Base-by-base conservation (phyloP, 2,113 vertebrate genomes). In the Fulmarus glacialis region DNA sequence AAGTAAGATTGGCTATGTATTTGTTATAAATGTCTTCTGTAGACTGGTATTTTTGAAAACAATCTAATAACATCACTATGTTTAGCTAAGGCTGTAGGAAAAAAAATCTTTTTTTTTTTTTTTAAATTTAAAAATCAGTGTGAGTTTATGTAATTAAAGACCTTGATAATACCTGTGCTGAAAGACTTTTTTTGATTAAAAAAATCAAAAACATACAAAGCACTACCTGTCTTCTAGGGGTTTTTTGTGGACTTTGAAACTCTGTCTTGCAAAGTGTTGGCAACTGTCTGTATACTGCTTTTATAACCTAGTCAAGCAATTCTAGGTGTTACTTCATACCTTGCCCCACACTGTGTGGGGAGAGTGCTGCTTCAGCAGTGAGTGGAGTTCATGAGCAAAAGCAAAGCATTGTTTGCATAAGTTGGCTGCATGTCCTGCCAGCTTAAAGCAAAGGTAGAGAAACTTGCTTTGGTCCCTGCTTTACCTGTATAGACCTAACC, bases 171-270 rank as follows among this genome's bases (percentile, higher is more conserved):
- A 66, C 10, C 16, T 40, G 8, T 78, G 15, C 63, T 70, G 53
- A 64, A 55, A 68, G 43, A 15, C 30, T 20, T 55, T 17, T 50
- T 32, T 77, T 50, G 60, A 67, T 73, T 73, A 12, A 62, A 47
- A 80, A 66, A 58, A 10, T 1, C 5, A 45, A 53, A 38, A 66
- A 1, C 10, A 15, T 34, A 17, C 0, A 3, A 42, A 50, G 26
- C 7, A 29, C 15, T 59, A 4, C 27, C 26, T 73, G 45, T 52
- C 40, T 78, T 56, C 9, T 23, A 16, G 17, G 12, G 13, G 0
- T 2, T 79, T 85, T 81, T 42, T 58, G 23, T 63, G 27, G 29
- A 2, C 9, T 72, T 81, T 24, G 38, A 62, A 87, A 24, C 2
- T 16, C 52, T 27, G 36, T 38, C 32, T 55, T 85, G 71, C 36